Conservation (phyloP, 2,888 invertebrate genomes). For the Drosophila hawaiiensis region DNA sequence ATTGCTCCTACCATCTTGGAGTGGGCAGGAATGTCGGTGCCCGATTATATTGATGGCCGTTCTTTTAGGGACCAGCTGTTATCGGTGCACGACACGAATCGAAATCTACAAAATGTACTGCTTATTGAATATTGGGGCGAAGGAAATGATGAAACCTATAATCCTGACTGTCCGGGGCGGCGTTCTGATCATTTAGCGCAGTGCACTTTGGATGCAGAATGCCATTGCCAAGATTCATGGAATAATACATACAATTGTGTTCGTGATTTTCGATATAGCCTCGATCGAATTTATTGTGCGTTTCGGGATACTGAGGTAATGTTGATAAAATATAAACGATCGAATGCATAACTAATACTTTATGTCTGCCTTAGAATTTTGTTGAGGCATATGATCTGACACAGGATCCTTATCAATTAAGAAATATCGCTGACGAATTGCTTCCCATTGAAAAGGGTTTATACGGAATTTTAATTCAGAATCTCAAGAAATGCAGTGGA, state of each 20-base stretch:
- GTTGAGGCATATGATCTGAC: slow-evolving; percentile 91
- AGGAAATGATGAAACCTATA: slow-evolving; percentile 87
- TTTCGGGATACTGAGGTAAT: slow-evolving; percentile 86
- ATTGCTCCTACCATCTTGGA: slow-evolving; percentile 93
- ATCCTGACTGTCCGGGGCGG: slow-evolving; percentile 88
- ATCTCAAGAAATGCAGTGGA: slow-evolving; percentile 82
- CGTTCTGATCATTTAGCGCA: slow-evolving; percentile 86
- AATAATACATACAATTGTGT: slow-evolving; percentile 94
- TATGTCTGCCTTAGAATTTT: slow-evolving; percentile 87
- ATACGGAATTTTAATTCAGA: slow-evolving; percentile 85
- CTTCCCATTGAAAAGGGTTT: slow-evolving; percentile 87
- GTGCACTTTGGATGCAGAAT: slow-evolving; percentile 89
- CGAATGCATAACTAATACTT: not conserved
- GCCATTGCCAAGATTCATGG: slow-evolving; percentile 93
- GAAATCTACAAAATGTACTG: slow-evolving; percentile 82
- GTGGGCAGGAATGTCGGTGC: slow-evolving; percentile 87
- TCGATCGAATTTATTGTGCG: slow-evolving; percentile 85
- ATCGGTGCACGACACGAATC: slow-evolving; percentile 21
- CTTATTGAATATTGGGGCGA: slow-evolving; percentile 95
- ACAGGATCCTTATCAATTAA: slow-evolving; percentile 90
- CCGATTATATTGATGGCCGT: slow-evolving; percentile 88
- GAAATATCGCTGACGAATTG: slow-evolving; percentile 87
- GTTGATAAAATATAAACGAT: not conserved
- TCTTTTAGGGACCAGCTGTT: slow-evolving; percentile 85
- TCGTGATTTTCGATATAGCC: slow-evolving; percentile 87